Evolutionary conservation across 2,797 vertebrate genomes (phyloP).

Genomic region (Chlorospingus semifuscus): DNA sequence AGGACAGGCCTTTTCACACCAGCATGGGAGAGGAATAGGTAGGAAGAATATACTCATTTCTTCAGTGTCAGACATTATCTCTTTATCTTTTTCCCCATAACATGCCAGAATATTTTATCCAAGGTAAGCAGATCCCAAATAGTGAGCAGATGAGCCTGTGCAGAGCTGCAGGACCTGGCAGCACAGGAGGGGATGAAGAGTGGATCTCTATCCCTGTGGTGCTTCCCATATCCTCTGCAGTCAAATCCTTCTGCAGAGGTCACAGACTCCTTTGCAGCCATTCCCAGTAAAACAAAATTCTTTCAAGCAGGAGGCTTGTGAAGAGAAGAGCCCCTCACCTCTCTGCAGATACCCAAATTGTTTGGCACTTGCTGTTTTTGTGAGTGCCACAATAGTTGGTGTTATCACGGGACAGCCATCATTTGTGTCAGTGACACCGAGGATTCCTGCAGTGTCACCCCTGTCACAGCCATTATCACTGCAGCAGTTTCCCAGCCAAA

Average conservation of each 20-base stretch:
- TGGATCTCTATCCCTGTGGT: not conserved
- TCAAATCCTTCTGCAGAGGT: not conserved
- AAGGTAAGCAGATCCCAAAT: not conserved
- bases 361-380: not conserved
- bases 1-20: not conserved
- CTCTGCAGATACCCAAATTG: not conserved
- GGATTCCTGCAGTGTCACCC: not conserved
- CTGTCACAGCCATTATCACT: not conserved
- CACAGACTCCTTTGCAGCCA: not conserved
- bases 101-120: not conserved
- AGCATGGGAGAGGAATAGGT: not conserved
- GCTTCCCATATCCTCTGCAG: not conserved
- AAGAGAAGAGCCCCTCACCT: not conserved
- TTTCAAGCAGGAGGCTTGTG: not conserved
- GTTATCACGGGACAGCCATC: rapidly evolving
- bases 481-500: not conserved
- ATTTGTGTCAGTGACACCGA: not conserved
- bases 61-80: not conserved
- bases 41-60: not conserved
- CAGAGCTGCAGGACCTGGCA: not conserved
- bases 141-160: not conserved
- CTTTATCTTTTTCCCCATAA: not conserved
- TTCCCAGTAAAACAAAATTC: not conserved
- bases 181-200: not conserved
- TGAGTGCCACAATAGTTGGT: not conserved